A percentile compares a stretch with the other conserved stretches of the same genome.
phyloP scores from a whole-genome alignment of 2,797 vertebrate species.

The Epinephelus malabaricus region DNA sequence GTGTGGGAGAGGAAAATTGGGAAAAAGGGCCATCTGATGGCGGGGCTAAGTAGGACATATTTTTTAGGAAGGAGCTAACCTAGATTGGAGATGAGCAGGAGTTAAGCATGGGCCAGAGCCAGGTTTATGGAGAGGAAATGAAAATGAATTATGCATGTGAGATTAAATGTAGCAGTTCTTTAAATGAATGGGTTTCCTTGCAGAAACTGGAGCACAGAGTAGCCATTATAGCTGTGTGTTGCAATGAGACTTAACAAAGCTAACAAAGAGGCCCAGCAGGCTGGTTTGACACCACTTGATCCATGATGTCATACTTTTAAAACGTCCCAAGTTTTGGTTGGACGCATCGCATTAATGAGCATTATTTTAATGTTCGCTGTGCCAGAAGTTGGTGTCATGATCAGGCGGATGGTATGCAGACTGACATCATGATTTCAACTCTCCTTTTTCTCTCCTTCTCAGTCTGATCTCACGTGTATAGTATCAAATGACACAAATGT shows the following conservation, averaged over 20 bases:
- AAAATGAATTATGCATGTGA: background rate
- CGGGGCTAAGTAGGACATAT: conserved; percentile 22
- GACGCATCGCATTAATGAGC: conserved; percentile 9
- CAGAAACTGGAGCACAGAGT: background rate
- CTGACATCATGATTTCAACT: conserved; percentile 50
- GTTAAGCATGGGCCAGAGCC: background rate
- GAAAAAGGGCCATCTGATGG: conserved; percentile 21
- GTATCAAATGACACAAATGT: conserved; percentile 71
- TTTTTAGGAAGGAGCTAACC: conserved; percentile 9
- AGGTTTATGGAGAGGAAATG: background rate
- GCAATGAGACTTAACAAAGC: background rate
- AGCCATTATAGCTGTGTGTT: background rate
- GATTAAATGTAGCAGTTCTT: background rate
- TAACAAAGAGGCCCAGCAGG: background rate
- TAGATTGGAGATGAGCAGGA: background rate
- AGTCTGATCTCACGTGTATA: conserved; percentile 76
- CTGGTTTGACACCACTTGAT: conserved; percentile 6
- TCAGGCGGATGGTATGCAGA: conserved; percentile 38
- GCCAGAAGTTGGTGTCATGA: conserved; percentile 38
- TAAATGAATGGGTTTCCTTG: background rate
- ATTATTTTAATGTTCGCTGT: conserved; percentile 28
- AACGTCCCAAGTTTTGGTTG: conserved; percentile 8
- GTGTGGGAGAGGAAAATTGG: background rate
- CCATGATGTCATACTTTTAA: conserved; percentile 1
- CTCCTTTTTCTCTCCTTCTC: conserved; percentile 47